A percentile compares a stretch with the other conserved stretches of the same genome.
Evolutionary conservation across 2,797 vertebrate genomes (phyloP).

Genomic region (Sarcoramphus papa): DNA sequence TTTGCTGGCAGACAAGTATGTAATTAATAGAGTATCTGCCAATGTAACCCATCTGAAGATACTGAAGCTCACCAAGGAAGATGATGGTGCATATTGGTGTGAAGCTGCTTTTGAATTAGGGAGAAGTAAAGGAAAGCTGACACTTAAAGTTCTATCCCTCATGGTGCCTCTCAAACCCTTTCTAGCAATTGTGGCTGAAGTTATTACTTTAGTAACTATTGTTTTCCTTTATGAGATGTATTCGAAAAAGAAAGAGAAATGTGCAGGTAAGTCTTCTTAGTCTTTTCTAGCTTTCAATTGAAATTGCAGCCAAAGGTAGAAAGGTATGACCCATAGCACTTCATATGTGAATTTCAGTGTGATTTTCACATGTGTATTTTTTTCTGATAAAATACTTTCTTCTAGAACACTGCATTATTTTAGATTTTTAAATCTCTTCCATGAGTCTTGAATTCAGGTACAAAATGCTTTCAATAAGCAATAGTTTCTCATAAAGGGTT

Average conservation of each 20-base stretch:
- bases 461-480: neutral
- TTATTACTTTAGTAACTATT: constrained; percentile 75
- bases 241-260: constrained; percentile 52
- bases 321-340: neutral
- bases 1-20: constrained; percentile 60
- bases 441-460: neutral
- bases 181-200: constrained; percentile 79
- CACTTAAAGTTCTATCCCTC: constrained; percentile 80
- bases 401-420: neutral
- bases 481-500: neutral
- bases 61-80: constrained; percentile 68
- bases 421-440: neutral
- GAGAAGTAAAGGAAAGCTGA: constrained; percentile 26
- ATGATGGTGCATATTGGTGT: constrained; percentile 80
- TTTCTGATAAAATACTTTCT: neutral
- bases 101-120: constrained; percentile 75
- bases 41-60: constrained; percentile 73
- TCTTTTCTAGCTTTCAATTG: neutral
- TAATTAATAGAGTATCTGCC: neutral
- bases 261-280: constrained; percentile 38
- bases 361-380: neutral
- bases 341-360: neutral
- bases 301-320: neutral
- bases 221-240: constrained; percentile 81
- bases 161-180: constrained; percentile 87